Evolutionary conservation across 2,113 vertebrate species (phyloP), one percentile per base, ranked within the genome.

Genomic region (Helogale parvula): DNA sequence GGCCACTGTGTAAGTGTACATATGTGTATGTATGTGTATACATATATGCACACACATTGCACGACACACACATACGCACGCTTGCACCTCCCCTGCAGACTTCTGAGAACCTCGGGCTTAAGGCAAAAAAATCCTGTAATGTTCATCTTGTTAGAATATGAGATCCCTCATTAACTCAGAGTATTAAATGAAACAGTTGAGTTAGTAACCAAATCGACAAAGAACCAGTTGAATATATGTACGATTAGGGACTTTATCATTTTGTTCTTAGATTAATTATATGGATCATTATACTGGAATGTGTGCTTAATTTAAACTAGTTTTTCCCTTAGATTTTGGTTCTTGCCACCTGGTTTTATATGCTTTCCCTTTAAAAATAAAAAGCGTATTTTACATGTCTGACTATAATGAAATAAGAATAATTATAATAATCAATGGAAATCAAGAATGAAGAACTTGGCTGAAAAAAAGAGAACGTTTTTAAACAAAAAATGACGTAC

Each of bases 111-210:
- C 96, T 96, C 72, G 47, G 27, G 0, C 38, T 88, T 74, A 1
- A 27, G 4, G 29, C 69, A 88, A 95, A 95, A 95, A 96, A 97
- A 98, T 97, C 68, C 93, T n/a, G 60, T 96, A 69, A 96, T 90
- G 82, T 87, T 98, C 77, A 83, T 96, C 98, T 98, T 98, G 77
- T 98, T 98, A 98, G 96, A 98, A 97, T 98, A 80, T 9, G 96
- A 93, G 97, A 96, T 88, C 97, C 98, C 96, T 99, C 98, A 98
- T 99, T 99, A 98, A 97, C 97, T 98, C 93, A 0, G 66, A 96
- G 98, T 82, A 98, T 98, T 98, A 98, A 98, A 98, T 98, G 98
- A 98, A 98, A 98, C 98, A 99, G 98, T 98, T 98, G 98, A 98
- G 98, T 98, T 98, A 97, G 98, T 96, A 97, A 98, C 98, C 98